A percentile compares a stretch with the other conserved stretches of the same genome.
phyloP scores from a whole-genome alignment of 2,113 vertebrate species.

The Oenanthe melanoleuca region DNA sequence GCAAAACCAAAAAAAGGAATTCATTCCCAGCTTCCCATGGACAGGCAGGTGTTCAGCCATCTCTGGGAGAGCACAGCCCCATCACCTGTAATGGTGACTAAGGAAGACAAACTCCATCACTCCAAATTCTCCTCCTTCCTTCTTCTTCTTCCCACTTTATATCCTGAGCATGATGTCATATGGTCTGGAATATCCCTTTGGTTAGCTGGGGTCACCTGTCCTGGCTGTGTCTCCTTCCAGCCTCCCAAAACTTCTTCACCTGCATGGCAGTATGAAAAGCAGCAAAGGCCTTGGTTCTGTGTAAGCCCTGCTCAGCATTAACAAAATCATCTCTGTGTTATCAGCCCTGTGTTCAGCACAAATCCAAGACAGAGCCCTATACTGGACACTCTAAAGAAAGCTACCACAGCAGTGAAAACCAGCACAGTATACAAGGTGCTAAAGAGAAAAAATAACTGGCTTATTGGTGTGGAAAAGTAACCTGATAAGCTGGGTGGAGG shows the following conservation, averaged over 20 bases:
- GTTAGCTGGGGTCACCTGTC: neutral
- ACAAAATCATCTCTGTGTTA: neutral
- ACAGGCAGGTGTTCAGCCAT: neutral
- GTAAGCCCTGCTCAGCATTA: neutral
- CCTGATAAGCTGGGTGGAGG: neutral
- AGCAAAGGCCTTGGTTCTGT: neutral
- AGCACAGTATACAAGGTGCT: neutral
- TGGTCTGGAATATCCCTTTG: neutral
- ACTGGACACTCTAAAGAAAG: neutral
- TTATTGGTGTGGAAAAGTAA: neutral
- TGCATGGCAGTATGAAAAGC: neutral
- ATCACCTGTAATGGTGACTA: rapidly evolving
- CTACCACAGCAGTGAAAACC: neutral
- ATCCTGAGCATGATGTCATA: neutral
- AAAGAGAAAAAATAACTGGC: neutral
- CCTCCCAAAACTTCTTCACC: neutral
- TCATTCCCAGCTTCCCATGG: neutral
- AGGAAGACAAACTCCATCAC: neutral
- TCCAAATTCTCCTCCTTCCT: neutral
- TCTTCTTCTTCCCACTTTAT: neutral
- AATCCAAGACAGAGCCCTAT: neutral
- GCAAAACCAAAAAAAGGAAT: neutral
- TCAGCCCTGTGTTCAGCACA: neutral
- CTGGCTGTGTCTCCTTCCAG: neutral
- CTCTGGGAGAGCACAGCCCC: neutral